phyloP scores from a whole-genome alignment of 64 coral and sea anemone genomes.

The Exaiptasia diaphana region DNA sequence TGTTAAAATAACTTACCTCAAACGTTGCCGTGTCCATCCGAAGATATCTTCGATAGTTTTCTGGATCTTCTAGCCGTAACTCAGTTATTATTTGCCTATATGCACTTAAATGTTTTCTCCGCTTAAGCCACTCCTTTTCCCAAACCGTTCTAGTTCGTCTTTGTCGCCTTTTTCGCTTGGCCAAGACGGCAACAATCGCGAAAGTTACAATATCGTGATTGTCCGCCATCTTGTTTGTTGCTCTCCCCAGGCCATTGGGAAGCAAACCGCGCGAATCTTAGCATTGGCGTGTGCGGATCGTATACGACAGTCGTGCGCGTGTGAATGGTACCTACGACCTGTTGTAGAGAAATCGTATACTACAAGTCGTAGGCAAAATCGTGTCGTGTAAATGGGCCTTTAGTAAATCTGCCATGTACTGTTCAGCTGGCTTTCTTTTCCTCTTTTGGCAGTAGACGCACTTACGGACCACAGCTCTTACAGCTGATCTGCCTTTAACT shows the following conservation, averaged over 20 bases:
- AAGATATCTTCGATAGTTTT: conserved; percentile 42
- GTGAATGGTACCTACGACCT: neutral
- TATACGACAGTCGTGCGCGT: neutral
- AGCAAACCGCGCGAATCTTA: neutral
- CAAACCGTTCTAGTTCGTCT: neutral
- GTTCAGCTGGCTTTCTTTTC: conserved; percentile 29
- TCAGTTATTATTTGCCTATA: conserved; percentile 23
- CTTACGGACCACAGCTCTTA: conserved; percentile 3
- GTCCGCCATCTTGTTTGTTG: neutral
- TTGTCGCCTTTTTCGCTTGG: neutral
- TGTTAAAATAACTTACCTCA: conserved; percentile 37
- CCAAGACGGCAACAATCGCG: neutral
- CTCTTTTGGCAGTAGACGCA: conserved; percentile 38
- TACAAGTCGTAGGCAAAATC: neutral
- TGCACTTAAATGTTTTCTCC: neutral
- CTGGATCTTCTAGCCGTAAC: conserved; percentile 30
- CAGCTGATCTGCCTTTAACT: conserved; percentile 52
- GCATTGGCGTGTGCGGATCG: neutral
- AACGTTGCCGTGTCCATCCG: conserved; percentile 57
- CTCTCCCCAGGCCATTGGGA: neutral
- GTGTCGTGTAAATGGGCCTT: neutral
- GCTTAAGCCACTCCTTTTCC: neutral
- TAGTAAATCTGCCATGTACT: conserved; percentile 39
- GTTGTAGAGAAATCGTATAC: neutral
- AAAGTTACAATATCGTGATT: neutral